phyloP scores from a whole-genome alignment of 1,140 invertebrate species.

The Danaus melanippus region DNA sequence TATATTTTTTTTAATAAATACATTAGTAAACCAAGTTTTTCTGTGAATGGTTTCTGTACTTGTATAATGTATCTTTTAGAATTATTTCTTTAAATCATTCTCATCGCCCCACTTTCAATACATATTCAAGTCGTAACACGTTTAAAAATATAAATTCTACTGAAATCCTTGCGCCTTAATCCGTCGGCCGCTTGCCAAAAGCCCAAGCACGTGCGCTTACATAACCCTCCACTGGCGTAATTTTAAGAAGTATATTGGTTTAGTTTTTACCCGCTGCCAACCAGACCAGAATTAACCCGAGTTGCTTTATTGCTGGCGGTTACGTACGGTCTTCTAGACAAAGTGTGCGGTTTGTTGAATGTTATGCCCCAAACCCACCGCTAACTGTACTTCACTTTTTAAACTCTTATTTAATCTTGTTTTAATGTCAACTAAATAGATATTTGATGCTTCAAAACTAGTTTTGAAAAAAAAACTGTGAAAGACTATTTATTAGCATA shows the following conservation, averaged over 20 bases:
- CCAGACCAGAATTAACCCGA: constrained; percentile 39
- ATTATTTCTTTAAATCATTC: constrained; percentile 2
- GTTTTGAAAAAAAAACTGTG: no score
- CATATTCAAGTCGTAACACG: constrained; percentile 26
- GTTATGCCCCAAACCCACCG: constrained; percentile 17
- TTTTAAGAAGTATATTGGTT: constrained; percentile 62
- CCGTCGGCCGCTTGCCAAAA: constrained; percentile 40
- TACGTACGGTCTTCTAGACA: constrained; percentile 26
- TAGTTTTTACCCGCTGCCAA: constrained; percentile 50
- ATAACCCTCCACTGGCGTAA: constrained; percentile 40
- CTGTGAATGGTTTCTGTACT: no score
- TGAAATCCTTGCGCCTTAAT: constrained; percentile 31
- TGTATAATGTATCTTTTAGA: no score
- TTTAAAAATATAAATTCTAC: constrained; percentile 37
- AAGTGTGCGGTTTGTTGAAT: constrained; percentile 24
- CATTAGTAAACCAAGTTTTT: no score
- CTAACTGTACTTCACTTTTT: constrained; percentile 3
- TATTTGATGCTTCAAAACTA: no score
- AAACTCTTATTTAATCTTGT: no score
- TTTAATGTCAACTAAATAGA: no score
- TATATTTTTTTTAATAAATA: no score
- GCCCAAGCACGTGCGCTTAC: constrained; percentile 42
- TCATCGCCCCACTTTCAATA: constrained; percentile 5
- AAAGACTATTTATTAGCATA: no score
- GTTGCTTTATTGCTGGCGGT: constrained; percentile 40